Evolutionary conservation across 2,888 invertebrate species (phyloP), one percentile per base, ranked within the genome.

Genomic region (Lasioglossum calceatum): DNA sequence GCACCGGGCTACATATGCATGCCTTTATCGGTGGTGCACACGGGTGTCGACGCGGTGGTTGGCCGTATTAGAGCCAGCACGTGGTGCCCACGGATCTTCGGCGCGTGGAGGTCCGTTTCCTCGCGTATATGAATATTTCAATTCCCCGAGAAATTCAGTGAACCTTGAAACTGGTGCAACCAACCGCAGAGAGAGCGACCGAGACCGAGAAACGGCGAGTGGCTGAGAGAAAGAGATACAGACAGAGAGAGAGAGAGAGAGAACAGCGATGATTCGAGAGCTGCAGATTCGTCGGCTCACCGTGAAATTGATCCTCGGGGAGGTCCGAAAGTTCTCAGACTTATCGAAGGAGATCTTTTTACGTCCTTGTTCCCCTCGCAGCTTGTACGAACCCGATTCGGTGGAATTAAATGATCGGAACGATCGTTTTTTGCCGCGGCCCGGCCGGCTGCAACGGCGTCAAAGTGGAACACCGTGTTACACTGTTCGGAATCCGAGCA

Each of bases 101-200:
- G 47, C 76, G 72, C 82, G 36, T 32, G 72, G 58, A 71, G 73
- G n/a, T 67, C 81, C 82, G 82, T 82, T 85, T 82, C 85, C 85
- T 87, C 88, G 88, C 84, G 87, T 88, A 87, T 93, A 94, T 94
- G 94, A 94, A 94, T 94, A 94, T 94, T 94, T 93, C 93, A 93
- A 94, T 94, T 93, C 89, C 90, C 88, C 71, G 91, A 87, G 91
- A 92, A 93, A 93, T 91, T 91, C 93, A 90, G 91, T 90, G 88
- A 92, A 92, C 92, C 92, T 90, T 91, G 88, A 91, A 92, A 92
- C 90, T 89, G 90, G 90, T 84, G 90, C 88, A 89, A 87, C 88
- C 89, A 89, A 88, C 89, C 92, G 86, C 79, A 44, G 79, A 85
- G 54, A 44, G 27, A 64, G 61, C 4, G 5, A 61, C 5, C 1